These are phyloP conservation scores for Thymelicus acteon DNA, from an alignment of 2,888 invertebrate species.

Conservation along the genomic window DNA sequence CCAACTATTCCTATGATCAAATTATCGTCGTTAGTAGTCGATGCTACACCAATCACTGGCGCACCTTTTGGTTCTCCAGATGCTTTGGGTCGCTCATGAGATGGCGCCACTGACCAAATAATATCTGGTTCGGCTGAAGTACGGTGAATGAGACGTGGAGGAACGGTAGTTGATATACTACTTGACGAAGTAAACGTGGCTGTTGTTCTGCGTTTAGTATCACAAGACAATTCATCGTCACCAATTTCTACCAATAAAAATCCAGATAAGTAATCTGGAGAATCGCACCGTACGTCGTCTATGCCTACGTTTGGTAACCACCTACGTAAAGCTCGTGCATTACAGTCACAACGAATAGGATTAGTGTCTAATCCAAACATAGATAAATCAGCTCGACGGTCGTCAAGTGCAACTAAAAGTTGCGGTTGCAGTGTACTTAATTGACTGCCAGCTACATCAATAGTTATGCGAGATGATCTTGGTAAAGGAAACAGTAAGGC, in stretches of 20 bases:
- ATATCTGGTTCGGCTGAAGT: constrained; percentile 93
- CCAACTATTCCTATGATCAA: constrained; percentile 98
- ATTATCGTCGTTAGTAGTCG: constrained; percentile 93
- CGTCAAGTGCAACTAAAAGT: constrained; percentile 91
- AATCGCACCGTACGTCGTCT: constrained; percentile 86
- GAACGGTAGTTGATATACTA: constrained; percentile 72
- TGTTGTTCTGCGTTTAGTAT: constrained; percentile 85
- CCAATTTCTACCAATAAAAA: constrained; percentile 90
- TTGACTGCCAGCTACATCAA: constrained; percentile 92
- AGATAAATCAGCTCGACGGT: constrained; percentile 89
- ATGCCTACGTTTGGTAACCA: constrained; percentile 89
- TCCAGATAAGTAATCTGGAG: constrained; percentile 89
- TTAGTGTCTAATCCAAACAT: constrained; percentile 91
- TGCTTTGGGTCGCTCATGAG: constrained; percentile 85
- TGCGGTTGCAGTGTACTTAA: constrained; percentile 91
- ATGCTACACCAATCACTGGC: constrained; percentile 80
- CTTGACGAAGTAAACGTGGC: constrained; percentile 62
- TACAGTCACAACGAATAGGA: constrained; percentile 94
- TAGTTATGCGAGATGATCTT: constrained; percentile 90
- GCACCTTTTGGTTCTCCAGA: constrained; percentile 86
- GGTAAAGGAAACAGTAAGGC: constrained; percentile 94
- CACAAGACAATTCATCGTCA: constrained; percentile 93
- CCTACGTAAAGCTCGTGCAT: constrained; percentile 90
- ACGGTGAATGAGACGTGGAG: constrained; percentile 83
- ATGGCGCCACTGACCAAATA: constrained; percentile 94